A percentile compares a stretch with the other conserved stretches of the same genome.
These are phyloP conservation scores for Plotosus lineatus DNA, from an alignment of 2,113 vertebrate genomes.

Conservation along the genomic window DNA sequence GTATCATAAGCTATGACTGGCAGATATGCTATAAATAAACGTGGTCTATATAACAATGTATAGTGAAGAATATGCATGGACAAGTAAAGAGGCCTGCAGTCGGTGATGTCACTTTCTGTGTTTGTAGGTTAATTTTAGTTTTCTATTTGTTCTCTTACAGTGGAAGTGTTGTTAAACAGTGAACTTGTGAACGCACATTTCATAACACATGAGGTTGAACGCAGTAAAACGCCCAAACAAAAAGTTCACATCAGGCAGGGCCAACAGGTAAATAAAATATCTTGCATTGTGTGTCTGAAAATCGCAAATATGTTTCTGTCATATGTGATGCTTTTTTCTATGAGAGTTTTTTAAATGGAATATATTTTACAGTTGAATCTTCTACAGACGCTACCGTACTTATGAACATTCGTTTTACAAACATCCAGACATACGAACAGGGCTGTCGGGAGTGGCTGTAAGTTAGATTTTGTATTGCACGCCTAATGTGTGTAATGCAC, in stretches of 20 bases:
- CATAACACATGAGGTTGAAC: constrained; percentile 9
- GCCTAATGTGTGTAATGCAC: no score
- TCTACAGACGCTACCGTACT: no score
- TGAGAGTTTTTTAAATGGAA: background rate
- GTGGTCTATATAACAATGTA: background rate
- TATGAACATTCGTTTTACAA: no score
- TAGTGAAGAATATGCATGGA: background rate
- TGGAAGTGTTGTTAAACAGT: constrained; percentile 57
- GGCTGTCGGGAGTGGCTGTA: no score
- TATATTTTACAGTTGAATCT: no score
- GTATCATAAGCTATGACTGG: background rate
- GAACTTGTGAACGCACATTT: constrained; percentile 60
- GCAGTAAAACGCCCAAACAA: background rate
- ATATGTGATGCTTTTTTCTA: background rate
- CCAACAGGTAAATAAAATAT: constrained; percentile 60
- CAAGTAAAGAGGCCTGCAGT: background rate
- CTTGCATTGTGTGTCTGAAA: background rate
- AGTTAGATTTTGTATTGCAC: no score
- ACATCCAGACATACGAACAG: no score
- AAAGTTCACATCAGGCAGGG: constrained; percentile 57
- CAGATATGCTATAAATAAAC: background rate
- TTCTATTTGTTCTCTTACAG: constrained; percentile 55
- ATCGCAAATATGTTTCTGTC: background rate
- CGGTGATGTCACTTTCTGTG: background rate
- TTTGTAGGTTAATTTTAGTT: background rate